phyloP scores from a whole-genome alignment of 2,113 vertebrate species.

The Protobothrops flavoviridis region DNA sequence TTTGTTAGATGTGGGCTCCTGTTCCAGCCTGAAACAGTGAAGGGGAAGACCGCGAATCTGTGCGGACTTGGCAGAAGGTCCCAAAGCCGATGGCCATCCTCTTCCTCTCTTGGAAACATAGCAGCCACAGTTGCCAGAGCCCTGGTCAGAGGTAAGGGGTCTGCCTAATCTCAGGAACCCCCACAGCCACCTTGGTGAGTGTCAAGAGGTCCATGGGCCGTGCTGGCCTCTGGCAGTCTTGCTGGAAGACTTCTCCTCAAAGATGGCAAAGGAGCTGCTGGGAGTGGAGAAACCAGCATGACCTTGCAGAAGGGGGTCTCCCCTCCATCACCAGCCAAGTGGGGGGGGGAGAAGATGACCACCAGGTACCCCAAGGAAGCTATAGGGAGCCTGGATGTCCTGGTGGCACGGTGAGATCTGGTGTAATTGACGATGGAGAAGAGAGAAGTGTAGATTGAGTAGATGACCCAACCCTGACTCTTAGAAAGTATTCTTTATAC shows the following conservation, averaged over 20 bases:
- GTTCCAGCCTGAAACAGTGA: not conserved
- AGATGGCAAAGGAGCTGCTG: not conserved
- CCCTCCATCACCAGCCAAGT: not conserved
- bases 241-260: not conserved
- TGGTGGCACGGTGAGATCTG: not conserved
- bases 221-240: not conserved
- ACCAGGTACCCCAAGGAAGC: not conserved
- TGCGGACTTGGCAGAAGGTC: not conserved
- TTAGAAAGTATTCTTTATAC: not conserved
- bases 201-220: not conserved
- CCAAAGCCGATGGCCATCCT: not conserved
- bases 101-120: not conserved
- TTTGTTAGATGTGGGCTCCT: not conserved
- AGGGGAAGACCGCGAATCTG: not conserved
- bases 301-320: not conserved
- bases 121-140: not conserved
- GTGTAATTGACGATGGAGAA: not conserved
- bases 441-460: not conserved
- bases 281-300: not conserved
- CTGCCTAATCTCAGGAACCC: not conserved
- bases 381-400: not conserved
- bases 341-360: not conserved
- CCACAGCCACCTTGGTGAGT: not conserved
- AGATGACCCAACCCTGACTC: not conserved
- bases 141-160: not conserved